Evolutionary conservation across 2,113 vertebrate species (phyloP).

Genomic region (Bucco capensis): DNA sequence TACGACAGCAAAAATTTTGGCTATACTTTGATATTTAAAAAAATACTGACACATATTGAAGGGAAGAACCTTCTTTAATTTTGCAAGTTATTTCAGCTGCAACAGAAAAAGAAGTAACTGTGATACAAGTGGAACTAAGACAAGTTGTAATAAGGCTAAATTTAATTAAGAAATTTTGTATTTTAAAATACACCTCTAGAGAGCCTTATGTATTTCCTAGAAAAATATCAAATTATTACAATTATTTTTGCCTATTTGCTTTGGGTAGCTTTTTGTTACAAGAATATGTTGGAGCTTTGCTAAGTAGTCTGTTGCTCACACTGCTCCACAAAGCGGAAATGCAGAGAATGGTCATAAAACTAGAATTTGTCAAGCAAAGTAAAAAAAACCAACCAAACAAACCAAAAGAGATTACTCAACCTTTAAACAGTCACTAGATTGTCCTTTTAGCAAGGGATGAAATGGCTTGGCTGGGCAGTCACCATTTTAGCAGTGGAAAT

Average conservation of each 20-base stretch:
- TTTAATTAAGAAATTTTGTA: background rate
- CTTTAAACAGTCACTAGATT: constrained; percentile 3
- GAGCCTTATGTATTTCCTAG: background rate
- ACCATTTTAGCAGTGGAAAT: constrained; percentile 30
- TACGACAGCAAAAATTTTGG: background rate
- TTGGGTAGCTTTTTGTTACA: constrained; percentile 1
- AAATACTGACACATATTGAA: background rate
- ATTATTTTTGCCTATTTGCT: constrained; percentile 8
- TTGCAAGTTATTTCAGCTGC: constrained; percentile 17
- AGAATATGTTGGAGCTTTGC: background rate
- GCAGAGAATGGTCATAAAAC: background rate
- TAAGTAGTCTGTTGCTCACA: background rate
- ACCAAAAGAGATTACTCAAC: background rate
- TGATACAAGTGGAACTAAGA: background rate
- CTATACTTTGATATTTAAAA: constrained; percentile 4
- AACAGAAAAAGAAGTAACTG: background rate
- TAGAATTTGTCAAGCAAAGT: background rate
- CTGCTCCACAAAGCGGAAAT: constrained; percentile 5
- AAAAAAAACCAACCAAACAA: background rate
- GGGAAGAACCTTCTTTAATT: background rate
- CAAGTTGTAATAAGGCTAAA: background rate
- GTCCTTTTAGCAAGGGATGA: constrained; percentile 12
- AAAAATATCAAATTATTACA: background rate
- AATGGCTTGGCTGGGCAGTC: constrained; percentile 28
- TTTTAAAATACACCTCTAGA: background rate